phyloP scores from a whole-genome alignment of 2,797 vertebrate species.

The Crocidura indochinensis region DNA sequence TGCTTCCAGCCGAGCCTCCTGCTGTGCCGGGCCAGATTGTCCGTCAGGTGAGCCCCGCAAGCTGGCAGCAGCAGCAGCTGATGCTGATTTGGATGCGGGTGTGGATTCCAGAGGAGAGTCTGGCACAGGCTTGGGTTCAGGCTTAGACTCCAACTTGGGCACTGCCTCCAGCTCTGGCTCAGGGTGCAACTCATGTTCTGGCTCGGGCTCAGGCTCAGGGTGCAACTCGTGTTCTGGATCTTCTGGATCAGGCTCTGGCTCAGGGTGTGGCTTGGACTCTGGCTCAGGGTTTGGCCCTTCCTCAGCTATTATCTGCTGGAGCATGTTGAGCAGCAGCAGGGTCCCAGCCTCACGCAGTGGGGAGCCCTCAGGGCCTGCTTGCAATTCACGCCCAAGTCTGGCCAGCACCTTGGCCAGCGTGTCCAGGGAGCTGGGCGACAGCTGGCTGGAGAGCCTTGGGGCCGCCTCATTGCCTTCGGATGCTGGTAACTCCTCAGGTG shows the following conservation, averaged over 20 bases:
- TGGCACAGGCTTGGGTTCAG: too few species aligned
- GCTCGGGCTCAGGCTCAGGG: too few species aligned
- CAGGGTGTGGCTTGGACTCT: background rate
- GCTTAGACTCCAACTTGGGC: too few species aligned
- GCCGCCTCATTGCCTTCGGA: slow-evolving; percentile 79
- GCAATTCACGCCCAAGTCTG: slow-evolving; percentile 22
- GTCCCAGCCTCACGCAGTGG: background rate
- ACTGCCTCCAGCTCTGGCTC: too few species aligned
- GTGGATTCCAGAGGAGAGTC: too few species aligned
- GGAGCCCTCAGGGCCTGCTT: background rate
- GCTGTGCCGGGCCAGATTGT: too few species aligned
- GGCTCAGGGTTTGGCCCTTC: background rate
- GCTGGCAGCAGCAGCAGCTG: too few species aligned
- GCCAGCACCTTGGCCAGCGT: slow-evolving; percentile 45
- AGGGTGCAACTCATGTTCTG: too few species aligned
- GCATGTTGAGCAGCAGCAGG: background rate
- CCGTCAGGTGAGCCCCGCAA: too few species aligned
- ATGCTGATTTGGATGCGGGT: too few species aligned
- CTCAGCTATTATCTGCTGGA: background rate
- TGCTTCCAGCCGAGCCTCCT: background rate
- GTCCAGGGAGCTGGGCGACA: slow-evolving; percentile 45
- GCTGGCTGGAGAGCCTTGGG: slow-evolving; percentile 38
- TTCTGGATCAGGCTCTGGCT: too few species aligned
- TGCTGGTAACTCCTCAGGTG: slow-evolving; percentile 72
- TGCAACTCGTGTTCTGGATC: too few species aligned